Evolutionary conservation across 2,797 vertebrate genomes (phyloP).

Genomic region (Gymnoscopelus braueri): DNA sequence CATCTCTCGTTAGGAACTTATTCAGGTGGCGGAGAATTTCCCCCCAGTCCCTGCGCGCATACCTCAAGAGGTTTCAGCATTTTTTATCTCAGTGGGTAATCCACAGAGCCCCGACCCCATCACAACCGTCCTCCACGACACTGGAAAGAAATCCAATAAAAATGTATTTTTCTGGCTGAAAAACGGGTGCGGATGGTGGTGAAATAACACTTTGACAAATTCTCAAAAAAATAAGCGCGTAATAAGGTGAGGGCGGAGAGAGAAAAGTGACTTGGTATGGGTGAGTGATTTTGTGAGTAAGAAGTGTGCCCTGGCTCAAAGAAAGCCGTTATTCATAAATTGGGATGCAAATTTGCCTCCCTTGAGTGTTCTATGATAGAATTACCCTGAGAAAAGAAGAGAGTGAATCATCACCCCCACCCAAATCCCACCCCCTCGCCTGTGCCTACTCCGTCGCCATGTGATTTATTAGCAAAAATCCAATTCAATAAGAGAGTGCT

Average conservation of each 20-base stretch:
- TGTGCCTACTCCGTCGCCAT: conserved; percentile 55
- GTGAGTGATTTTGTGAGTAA: conserved; percentile 40
- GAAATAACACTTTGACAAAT: conserved; percentile 57
- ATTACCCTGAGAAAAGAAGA: conserved; percentile 73
- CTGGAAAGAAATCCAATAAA: conserved; percentile 44
- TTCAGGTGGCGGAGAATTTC: background rate
- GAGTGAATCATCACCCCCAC: conserved; percentile 69
- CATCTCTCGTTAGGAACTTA: background rate
- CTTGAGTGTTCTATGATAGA: conserved; percentile 73
- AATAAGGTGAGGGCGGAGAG: conserved; percentile 51
- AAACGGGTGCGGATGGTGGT: conserved; percentile 40
- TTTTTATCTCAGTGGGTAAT: conserved; percentile 26
- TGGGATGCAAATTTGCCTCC: conserved; percentile 74
- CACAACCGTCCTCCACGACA: conserved; percentile 14
- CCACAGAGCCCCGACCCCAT: conserved; percentile 17
- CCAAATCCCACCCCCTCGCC: conserved; percentile 18
- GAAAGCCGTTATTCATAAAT: conserved; percentile 67
- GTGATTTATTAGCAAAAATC: conserved; percentile 82
- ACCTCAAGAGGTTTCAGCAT: conserved; percentile 26
- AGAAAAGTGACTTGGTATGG: conserved; percentile 52
- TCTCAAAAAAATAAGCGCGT: conserved; percentile 34
- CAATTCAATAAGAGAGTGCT: conserved; percentile 81
- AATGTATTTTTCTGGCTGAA: conserved; percentile 46
- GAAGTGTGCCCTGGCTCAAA: conserved; percentile 66
- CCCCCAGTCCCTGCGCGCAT: background rate